Evolutionary conservation across 2,888 invertebrate species (phyloP), one percentile per base, ranked within the genome.

Genomic region (Anagyrus pseudococci): DNA sequence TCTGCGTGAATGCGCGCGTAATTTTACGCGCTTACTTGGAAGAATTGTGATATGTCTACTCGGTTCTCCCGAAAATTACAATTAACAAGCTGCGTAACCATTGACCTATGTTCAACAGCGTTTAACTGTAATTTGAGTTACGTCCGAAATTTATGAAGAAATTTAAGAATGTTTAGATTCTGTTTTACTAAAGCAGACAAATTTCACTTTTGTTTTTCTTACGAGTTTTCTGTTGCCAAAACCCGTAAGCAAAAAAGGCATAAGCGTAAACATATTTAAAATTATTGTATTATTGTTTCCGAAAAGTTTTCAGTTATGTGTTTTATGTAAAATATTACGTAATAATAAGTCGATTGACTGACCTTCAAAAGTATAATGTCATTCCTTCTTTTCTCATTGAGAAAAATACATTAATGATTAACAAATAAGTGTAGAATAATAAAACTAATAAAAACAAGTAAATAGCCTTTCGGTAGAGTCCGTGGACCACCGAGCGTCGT

Each of bases 391-490:
- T 44, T 46, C 19, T 37, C n/a, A n/a, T 40, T 37, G 23, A n/a
- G 17, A 46, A 43, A 23, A 47, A n/a, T 44, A 37, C n/a, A n/a
- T n/a, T n/a, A 55, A 58, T 43, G 13, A 46, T 20, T 46, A 58
- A 25, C 37, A 29, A 44, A 37, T 25, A 55, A 50, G 8, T 6
- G 13, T 44, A 43, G 44, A 29, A 53, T 48, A 48, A 53, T 22
- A 22, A 48, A 17, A 20, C 4, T 20, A 37, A 50, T 41, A 49
- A 59, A 3, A 52, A 44, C 52, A 57, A 57, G 4, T 41, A 26
- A 48, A 48, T 62, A 62, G 62, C 56, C 62, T 62, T 66, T 56
- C 62, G 66, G 62, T 53, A 59, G 66, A 2, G 58, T 62, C 66
- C 10, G 56, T 59, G 62, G 62, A 66, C 62, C 59, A 59, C 59